A percentile compares a stretch with the other conserved stretches of the same genome.
These are phyloP conservation scores for Palythoa heliodiscus DNA, from an alignment of 92 coral and sea anemone genomes.

Conservation along the genomic window DNA sequence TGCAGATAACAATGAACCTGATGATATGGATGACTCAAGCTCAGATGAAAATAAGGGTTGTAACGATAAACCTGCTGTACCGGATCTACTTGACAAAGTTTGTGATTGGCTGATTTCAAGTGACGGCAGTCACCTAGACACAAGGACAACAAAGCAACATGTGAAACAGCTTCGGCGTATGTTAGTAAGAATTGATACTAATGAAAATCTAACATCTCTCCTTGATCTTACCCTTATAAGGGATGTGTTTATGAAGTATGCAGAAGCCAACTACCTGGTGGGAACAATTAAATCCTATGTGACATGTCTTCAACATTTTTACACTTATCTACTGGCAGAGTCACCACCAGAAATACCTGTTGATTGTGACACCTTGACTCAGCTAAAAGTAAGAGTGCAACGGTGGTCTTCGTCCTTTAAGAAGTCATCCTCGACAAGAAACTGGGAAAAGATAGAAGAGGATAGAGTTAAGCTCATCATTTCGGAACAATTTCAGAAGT, in stretches of 20 bases:
- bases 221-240: slow-evolving; percentile 32
- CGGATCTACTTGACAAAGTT: slow-evolving; percentile 44
- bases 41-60: background rate
- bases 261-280: slow-evolving; percentile 30
- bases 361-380: background rate
- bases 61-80: background rate
- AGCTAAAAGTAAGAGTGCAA: slow-evolving; percentile 29
- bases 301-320: slow-evolving; percentile 37
- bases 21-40: slow-evolving; percentile 5
- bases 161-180: slow-evolving; percentile 35
- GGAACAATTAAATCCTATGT: slow-evolving; percentile 41
- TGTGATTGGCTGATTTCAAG: slow-evolving; percentile 55
- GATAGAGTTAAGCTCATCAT: slow-evolving; percentile 42
- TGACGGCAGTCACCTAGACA: slow-evolving; percentile 61
- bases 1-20: slow-evolving; percentile 31
- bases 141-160: slow-evolving; percentile 52
- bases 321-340: slow-evolving; percentile 32
- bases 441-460: slow-evolving; percentile 60
- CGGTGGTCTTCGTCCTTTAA: slow-evolving; percentile 42
- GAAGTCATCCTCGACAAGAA: slow-evolving; percentile 46
- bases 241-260: slow-evolving; percentile 25
- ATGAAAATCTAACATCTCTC: slow-evolving; percentile 15
- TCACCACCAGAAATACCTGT: slow-evolving; percentile 28
- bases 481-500: slow-evolving; percentile 47
- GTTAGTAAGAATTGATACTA: slow-evolving; percentile 36